phyloP scores from a whole-genome alignment of 2,113 vertebrate genomes.

The Eleginops maclovinus region DNA sequence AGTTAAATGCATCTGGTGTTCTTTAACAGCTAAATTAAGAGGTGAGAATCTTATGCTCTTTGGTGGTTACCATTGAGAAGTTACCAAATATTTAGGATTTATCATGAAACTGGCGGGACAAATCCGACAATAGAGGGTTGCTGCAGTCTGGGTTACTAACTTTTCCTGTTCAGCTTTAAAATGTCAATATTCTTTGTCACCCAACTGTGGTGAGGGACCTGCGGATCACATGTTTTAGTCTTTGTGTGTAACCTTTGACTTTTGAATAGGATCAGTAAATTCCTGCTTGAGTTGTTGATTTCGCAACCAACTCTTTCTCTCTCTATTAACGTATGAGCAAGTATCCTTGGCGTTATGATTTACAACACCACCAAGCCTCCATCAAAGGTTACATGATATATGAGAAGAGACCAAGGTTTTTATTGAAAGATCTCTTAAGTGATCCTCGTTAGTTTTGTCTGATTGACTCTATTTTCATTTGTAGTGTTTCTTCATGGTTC shows the following conservation, averaged over 20 bases:
- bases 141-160: too few relatives aligned
- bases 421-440: constrained; percentile 18
- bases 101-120: too few relatives aligned
- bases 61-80: too few relatives aligned
- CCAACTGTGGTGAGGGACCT: neutral
- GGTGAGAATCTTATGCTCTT: too few relatives aligned
- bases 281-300: neutral
- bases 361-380: constrained; percentile 33
- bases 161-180: constrained; percentile 3
- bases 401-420: neutral
- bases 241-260: neutral
- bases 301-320: constrained; percentile 16
- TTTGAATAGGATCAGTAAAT: constrained; percentile 2
- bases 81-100: too few relatives aligned
- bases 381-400: constrained; percentile 52
- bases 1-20: too few relatives aligned
- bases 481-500: constrained; percentile 14
- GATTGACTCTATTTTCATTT: neutral
- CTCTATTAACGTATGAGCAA: constrained; percentile 41
- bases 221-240: neutral
- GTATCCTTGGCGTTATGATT: neutral
- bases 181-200: constrained; percentile 9
- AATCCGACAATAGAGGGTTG: too few relatives aligned
- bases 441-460: neutral
- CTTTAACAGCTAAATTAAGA: too few relatives aligned